These are phyloP conservation scores for Pyrgus malvae DNA, from an alignment of 2,888 invertebrate species.

Conservation along the genomic window DNA sequence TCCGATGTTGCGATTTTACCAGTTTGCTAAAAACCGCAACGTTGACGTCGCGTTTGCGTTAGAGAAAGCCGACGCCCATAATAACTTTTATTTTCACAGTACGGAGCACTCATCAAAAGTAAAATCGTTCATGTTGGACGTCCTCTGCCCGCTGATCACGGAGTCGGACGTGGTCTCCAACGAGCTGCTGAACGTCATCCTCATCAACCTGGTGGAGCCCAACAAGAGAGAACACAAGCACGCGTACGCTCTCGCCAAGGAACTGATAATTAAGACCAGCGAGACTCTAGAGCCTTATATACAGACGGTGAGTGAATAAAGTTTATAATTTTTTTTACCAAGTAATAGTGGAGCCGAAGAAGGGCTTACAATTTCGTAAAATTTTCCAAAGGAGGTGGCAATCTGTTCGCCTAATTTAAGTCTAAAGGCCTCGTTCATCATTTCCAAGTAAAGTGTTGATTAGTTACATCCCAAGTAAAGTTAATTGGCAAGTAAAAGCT, in stretches of 20 bases:
- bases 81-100: conserved; percentile 66
- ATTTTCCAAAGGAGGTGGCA: too few species aligned
- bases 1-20: too few species aligned
- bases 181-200: conserved; percentile 95
- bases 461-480: too few species aligned
- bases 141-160: conserved; percentile 95
- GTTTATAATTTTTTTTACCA: not conserved
- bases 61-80: not conserved
- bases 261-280: conserved; percentile 94
- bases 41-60: too few species aligned
- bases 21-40: too few species aligned
- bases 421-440: too few species aligned
- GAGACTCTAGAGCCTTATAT: conserved; percentile 97
- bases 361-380: too few species aligned
- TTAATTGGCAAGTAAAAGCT: too few species aligned
- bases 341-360: too few species aligned
- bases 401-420: too few species aligned
- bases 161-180: conserved; percentile 98
- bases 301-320: conserved; percentile 87
- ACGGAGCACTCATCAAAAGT: conserved; percentile 98
- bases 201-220: conserved; percentile 97
- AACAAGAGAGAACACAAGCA: conserved; percentile 94
- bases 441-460: too few species aligned
- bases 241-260: conserved; percentile 94
- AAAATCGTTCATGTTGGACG: conserved; percentile 98